Evolutionary conservation across 92 coral and sea anemone species (phyloP), one percentile per base, ranked within the genome.

Genomic region (Montipora capitata): DNA sequence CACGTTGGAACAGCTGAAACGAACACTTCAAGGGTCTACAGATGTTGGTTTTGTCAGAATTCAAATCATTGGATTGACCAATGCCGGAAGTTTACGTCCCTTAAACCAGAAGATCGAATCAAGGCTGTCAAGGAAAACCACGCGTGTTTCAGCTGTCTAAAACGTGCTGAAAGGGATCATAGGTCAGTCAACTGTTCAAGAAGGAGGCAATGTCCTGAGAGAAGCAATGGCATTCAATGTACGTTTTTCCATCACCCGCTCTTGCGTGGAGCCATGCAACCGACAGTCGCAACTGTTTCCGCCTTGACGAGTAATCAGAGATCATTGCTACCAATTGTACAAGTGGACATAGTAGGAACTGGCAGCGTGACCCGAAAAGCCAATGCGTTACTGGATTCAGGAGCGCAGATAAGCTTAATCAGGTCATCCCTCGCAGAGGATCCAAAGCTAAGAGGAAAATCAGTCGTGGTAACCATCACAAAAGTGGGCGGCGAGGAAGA

Each of bases 401-500:
- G 90, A 56, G 90, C 90, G 3, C 93, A 90, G 62, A 58, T 90
- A 40, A 85, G 93, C 67, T 75, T 90, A 42, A 85, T 91, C 63
- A 78, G 80, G 27, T 66, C 68, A 41, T 84, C 78, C 18, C 77
- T 86, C 12, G 94, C 92, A 12, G 91, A 81, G 44, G 70, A 67
- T 51, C 87, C 83, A 4, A 65, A 77, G 13, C 75, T 88, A 61
- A 79, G 54, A 70, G 93, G 90, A 4, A 78, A 73, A 65, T 58
- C 51, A 7, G 68, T 79, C 5, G 44, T 90, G 14, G 86, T 93
- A 42, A 84, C 81, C 2, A 85, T 93, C 5, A 79, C 92, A 16
- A 93, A 93, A 89, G 91, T 93, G 52, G 94, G 94, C 5, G 94
- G 94, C 27, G 88, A 93, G 17, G 93, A 85, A 58, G 92, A 93